phyloP scores from a whole-genome alignment of 2,888 invertebrate genomes.

The Lasius fuliginosus region DNA sequence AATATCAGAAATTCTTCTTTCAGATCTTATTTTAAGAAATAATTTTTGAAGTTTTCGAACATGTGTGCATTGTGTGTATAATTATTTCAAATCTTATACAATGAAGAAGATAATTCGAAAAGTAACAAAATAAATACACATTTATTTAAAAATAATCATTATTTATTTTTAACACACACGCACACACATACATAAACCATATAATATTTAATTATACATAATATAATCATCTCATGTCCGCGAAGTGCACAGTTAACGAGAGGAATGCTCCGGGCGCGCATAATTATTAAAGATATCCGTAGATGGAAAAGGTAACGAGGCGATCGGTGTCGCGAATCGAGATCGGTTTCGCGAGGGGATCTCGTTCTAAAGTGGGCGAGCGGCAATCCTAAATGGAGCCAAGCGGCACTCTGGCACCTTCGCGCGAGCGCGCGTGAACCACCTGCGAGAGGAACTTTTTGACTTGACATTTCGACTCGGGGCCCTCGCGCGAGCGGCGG shows the following conservation, averaged over 20 bases:
- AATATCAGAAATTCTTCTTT: too few species aligned
- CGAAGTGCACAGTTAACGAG: background rate
- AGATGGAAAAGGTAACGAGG: background rate
- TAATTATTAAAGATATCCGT: constrained; percentile 2
- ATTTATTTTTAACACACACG: too few species aligned
- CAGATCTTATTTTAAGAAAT: too few species aligned
- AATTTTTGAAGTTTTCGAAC: too few species aligned
- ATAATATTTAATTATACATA: constrained; percentile 3
- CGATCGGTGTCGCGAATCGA: constrained; percentile 10
- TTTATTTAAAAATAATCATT: too few species aligned
- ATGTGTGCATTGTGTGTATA: too few species aligned
- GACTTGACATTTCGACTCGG: constrained; percentile 6
- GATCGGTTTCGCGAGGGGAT: constrained; percentile 22
- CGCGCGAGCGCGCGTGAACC: background rate
- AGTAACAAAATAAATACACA: too few species aligned
- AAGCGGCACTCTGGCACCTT: background rate
- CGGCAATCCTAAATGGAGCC: constrained; percentile 6
- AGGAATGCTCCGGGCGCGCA: background rate
- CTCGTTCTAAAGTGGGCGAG: background rate
- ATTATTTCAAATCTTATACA: too few species aligned
- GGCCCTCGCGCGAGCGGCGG: background rate
- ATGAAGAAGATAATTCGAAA: too few species aligned
- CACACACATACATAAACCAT: background rate
- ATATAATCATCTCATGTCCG: background rate
- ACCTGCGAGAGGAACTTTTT: constrained; percentile 9